phyloP scores from a whole-genome alignment of 2,113 vertebrate genomes.

The Otocyon megalotis region DNA sequence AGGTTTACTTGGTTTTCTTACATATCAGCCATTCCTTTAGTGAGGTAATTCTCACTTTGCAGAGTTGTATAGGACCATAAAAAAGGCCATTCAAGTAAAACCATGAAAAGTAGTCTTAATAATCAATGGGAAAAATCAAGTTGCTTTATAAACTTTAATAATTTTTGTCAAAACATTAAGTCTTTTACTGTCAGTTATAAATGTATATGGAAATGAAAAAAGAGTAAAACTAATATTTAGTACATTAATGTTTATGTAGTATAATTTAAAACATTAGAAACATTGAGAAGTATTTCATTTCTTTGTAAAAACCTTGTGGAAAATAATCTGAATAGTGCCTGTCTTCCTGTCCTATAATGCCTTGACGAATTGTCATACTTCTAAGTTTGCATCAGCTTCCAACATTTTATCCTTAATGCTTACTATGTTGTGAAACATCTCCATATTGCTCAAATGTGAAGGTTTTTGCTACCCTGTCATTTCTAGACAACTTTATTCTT shows the following conservation, averaged over 20 bases:
- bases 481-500: neutral
- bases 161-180: conserved; percentile 40
- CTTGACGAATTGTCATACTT: neutral
- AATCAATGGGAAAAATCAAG: neutral
- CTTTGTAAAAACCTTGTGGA: neutral
- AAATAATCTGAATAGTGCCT: neutral
- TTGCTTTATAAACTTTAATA: conserved; percentile 20
- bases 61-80: neutral
- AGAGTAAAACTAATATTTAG: conserved; percentile 7
- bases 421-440: neutral
- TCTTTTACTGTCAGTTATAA: neutral
- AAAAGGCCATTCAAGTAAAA: conserved; percentile 1
- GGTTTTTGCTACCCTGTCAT: neutral
- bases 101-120: neutral
- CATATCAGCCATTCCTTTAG: neutral
- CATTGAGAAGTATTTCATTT: neutral
- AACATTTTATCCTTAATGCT: neutral
- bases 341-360: neutral
- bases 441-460: neutral
- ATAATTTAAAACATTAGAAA: conserved; percentile 21
- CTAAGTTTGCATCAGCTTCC: neutral
- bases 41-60: neutral
- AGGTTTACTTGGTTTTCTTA: conserved; percentile 10
- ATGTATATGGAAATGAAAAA: conserved; percentile 22
- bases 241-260: neutral